These are phyloP conservation scores for Rhingia campestris DNA, from an alignment of 2,888 invertebrate species.

Conservation along the genomic window DNA sequence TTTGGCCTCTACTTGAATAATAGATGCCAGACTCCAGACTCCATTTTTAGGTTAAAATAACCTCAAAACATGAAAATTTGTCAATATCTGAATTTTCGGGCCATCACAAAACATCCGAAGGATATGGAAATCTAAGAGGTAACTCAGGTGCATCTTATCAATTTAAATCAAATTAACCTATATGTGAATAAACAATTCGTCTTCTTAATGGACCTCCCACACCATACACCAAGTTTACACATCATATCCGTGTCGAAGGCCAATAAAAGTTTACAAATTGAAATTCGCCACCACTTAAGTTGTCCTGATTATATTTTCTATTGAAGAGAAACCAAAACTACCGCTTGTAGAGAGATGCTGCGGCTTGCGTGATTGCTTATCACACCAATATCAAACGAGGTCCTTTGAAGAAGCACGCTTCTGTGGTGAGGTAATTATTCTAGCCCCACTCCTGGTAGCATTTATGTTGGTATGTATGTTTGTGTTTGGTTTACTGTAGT, in stretches of 20 bases:
- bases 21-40: too few species aligned
- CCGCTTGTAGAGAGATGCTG: background rate
- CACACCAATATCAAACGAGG: slow-evolving; percentile 11
- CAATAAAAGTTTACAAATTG: background rate
- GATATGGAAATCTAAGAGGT: too few species aligned
- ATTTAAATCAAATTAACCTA: background rate
- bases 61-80: too few species aligned
- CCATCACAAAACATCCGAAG: too few species aligned
- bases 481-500: slow-evolving; percentile 28
- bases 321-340: slow-evolving; percentile 13
- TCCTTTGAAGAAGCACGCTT: slow-evolving; percentile 27
- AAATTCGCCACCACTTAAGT: background rate
- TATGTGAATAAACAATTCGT: too few species aligned
- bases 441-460: slow-evolving; percentile 4
- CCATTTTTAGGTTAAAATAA: too few species aligned
- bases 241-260: too few species aligned
- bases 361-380: slow-evolving; percentile 13
- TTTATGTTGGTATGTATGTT: slow-evolving; percentile 35
- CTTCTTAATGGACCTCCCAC: too few species aligned
- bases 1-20: too few species aligned
- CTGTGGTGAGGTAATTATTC: slow-evolving; percentile 49
- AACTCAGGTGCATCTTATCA: too few species aligned
- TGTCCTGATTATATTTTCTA: slow-evolving; percentile 16
- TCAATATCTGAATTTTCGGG: too few species aligned
- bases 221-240: too few species aligned